phyloP scores from a whole-genome alignment of 2,797 vertebrate genomes.

The Neosilurus hyrtlii region DNA sequence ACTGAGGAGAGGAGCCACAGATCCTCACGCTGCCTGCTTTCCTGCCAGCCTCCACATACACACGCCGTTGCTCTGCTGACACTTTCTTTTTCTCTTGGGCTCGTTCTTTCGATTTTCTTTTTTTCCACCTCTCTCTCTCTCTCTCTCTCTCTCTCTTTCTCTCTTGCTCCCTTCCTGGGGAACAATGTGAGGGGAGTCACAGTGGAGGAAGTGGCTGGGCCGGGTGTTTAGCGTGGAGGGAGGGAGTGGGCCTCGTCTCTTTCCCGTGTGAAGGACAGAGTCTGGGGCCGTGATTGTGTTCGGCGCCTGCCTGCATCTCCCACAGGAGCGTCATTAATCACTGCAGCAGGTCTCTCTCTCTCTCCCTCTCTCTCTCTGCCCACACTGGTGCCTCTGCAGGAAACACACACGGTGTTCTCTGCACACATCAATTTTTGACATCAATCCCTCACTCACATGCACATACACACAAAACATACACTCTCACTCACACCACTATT shows the following conservation, averaged over 20 bases:
- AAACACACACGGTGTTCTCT: conserved; percentile 38
- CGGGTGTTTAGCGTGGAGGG: conserved; percentile 57
- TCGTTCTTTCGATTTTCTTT: conserved; percentile 31
- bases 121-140: conserved; percentile 1
- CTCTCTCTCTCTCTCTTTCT: background rate
- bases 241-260: conserved; percentile 52
- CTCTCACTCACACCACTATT: conserved; percentile 24
- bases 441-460: conserved; percentile 11
- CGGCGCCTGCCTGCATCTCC: conserved; percentile 72
- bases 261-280: conserved; percentile 77
- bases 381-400: conserved; percentile 29
- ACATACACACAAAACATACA: background rate
- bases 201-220: conserved; percentile 54
- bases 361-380: background rate
- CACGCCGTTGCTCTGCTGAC: conserved; percentile 61
- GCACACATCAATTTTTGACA: conserved; percentile 31
- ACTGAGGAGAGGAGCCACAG: conserved; percentile 51
- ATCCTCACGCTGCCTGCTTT: conserved; percentile 62
- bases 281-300: conserved; percentile 75
- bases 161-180: conserved; percentile 47
- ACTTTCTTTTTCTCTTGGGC: conserved; percentile 54
- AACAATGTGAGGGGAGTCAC: conserved; percentile 55
- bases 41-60: conserved; percentile 44
- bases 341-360: conserved; percentile 62
- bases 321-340: conserved; percentile 80